phyloP scores from a whole-genome alignment of 2,888 invertebrate species.

The Aricia artaxerxes region DNA sequence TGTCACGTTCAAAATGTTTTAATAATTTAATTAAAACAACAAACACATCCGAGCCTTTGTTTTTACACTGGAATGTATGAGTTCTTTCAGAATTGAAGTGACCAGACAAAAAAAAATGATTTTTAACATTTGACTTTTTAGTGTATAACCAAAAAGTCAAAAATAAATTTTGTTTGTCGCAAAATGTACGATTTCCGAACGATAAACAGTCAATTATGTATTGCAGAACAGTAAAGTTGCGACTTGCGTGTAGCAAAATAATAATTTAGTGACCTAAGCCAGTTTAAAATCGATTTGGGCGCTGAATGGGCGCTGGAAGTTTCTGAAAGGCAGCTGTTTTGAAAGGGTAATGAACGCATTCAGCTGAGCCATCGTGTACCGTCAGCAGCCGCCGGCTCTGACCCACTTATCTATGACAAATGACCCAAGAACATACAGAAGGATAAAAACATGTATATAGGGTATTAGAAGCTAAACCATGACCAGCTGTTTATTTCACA shows the following conservation, averaged over 20 bases:
- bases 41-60: background rate
- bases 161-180: background rate
- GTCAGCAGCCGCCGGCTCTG: background rate
- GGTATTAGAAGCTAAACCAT: background rate
- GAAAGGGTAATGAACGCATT: conserved; percentile 22
- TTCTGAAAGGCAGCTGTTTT: background rate
- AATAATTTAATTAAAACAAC: conserved; percentile 26
- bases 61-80: background rate
- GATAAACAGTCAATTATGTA: no score
- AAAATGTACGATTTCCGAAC: background rate
- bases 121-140: no score
- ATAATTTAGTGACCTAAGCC: background rate
- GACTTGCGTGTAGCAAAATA: background rate
- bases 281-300: background rate
- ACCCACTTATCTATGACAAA: conserved; percentile 3
- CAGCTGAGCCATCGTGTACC: background rate
- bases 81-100: background rate
- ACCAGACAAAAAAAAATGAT: background rate
- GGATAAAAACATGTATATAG: background rate
- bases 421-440: background rate
- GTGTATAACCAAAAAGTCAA: no score
- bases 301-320: background rate
- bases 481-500: background rate
- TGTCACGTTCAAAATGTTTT: conserved; percentile 14
- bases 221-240: no score